A percentile compares a stretch with the other conserved stretches of the same genome.
Evolutionary conservation across 2,113 vertebrate species (phyloP).

Genomic region (Xiphophorus maculatus): DNA sequence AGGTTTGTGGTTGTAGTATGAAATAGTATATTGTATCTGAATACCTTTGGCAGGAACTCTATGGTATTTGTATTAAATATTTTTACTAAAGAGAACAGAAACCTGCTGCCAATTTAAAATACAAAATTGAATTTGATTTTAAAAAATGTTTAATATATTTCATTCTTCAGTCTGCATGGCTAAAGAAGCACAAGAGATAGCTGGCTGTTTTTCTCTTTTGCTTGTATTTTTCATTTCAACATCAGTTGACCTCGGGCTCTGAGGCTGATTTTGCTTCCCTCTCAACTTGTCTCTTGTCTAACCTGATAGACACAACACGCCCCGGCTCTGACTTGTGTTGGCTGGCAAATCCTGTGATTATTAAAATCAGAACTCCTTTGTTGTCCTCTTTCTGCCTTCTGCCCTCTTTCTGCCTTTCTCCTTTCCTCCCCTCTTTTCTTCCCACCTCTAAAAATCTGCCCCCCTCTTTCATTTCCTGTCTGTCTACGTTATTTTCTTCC

Average conservation of each 20-base stretch:
- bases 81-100: too few species aligned
- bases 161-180: not conserved
- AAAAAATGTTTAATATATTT: too few species aligned
- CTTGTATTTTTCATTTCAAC: slow-evolving; percentile 37
- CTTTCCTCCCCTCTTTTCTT: not conserved
- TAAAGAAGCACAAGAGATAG: not conserved
- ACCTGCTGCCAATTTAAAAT: too few species aligned
- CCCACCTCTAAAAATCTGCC: slow-evolving; percentile 19
- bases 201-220: slow-evolving; percentile 6
- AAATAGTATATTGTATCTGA: too few species aligned
- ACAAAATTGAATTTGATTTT: too few species aligned
- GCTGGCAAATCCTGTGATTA: slow-evolving; percentile 34
- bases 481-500: slow-evolving; percentile 60
- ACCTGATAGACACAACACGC: slow-evolving; percentile 7
- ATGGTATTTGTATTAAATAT: too few species aligned
- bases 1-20: too few species aligned
- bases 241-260: slow-evolving; percentile 36
- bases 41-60: too few species aligned
- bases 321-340: slow-evolving; percentile 12
- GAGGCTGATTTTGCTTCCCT: slow-evolving; percentile 20
- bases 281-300: slow-evolving; percentile 32
- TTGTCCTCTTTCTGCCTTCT: slow-evolving; percentile 11
- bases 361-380: slow-evolving; percentile 31
- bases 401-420: slow-evolving; percentile 3
- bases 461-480: slow-evolving; percentile 64